Conservation (phyloP, 2,797 vertebrate species). For the Xenops minutus region DNA sequence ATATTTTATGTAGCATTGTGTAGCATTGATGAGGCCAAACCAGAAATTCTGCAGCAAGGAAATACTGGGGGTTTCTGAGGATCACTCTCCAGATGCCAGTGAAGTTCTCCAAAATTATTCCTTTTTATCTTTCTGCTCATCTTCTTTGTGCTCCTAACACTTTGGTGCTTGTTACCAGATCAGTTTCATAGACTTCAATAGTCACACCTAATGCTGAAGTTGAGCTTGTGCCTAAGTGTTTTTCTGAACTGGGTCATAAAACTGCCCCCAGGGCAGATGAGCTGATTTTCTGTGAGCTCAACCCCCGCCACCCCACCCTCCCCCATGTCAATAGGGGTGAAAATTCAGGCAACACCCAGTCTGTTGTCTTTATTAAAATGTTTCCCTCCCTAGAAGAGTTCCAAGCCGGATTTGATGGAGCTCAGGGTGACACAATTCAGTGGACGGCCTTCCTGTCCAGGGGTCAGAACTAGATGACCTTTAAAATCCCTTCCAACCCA, state of each 20-base stretch:
- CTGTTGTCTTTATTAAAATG: background rate
- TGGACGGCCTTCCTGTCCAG: background rate
- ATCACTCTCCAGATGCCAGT: background rate
- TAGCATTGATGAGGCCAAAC: background rate
- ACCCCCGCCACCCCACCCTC: fast-evolving
- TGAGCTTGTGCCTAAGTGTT: background rate
- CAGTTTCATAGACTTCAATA: background rate
- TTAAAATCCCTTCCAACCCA: background rate
- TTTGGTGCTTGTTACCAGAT: background rate
- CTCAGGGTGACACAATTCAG: background rate
- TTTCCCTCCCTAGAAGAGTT: background rate
- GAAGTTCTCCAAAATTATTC: background rate
- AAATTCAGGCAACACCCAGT: background rate
- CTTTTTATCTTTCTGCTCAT: background rate
- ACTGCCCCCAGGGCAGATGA: background rate
- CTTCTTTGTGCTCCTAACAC: background rate
- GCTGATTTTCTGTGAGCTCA: background rate
- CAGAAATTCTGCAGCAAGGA: background rate
- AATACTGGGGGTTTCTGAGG: background rate
- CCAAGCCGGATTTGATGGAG: background rate
- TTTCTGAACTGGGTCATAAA: background rate
- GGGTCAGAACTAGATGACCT: background rate
- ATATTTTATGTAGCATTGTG: background rate
- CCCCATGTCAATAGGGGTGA: background rate
- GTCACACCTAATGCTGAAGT: background rate